These are phyloP conservation scores for Ptychochromis oligacanthus DNA, from an alignment of 2,113 vertebrate species.

Conservation along the genomic window DNA sequence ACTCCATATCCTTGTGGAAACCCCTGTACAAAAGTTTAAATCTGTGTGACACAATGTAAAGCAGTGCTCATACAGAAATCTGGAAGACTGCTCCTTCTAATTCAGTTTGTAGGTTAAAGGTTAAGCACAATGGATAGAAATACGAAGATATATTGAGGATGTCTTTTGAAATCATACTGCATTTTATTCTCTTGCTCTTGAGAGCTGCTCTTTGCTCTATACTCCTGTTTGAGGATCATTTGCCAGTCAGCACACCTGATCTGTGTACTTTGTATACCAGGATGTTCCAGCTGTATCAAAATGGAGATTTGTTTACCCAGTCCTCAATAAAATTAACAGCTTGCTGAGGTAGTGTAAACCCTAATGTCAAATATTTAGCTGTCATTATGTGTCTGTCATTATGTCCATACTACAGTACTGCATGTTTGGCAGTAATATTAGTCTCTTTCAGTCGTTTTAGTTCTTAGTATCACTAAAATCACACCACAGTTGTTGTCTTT, in stretches of 20 bases:
- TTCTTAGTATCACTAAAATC: background rate
- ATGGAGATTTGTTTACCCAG: background rate
- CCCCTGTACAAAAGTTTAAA: background rate
- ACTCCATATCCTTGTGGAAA: no score
- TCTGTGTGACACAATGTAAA: background rate
- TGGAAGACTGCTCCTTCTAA: background rate
- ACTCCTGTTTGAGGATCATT: background rate
- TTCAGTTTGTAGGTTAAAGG: background rate
- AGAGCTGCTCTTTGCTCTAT: background rate
- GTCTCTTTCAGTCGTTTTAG: background rate
- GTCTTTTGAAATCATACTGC: fast-evolving
- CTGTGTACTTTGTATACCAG: background rate
- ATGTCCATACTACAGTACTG: background rate
- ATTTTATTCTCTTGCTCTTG: background rate
- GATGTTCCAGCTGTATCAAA: constrained; percentile 39
- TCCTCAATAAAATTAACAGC: background rate
- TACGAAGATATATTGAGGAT: background rate
- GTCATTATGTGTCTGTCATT: background rate
- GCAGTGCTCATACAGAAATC: background rate
- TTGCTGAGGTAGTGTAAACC: background rate
- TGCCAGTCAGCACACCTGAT: background rate
- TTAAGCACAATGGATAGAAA: background rate
- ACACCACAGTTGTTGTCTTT: background rate
- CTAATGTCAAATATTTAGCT: constrained; percentile 10
- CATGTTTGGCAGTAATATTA: background rate